A percentile compares a stretch with the other conserved stretches of the same genome.
These are phyloP conservation scores for Ochropacha duplaris DNA, from an alignment of 2,888 invertebrate genomes.

Conservation along the genomic window DNA sequence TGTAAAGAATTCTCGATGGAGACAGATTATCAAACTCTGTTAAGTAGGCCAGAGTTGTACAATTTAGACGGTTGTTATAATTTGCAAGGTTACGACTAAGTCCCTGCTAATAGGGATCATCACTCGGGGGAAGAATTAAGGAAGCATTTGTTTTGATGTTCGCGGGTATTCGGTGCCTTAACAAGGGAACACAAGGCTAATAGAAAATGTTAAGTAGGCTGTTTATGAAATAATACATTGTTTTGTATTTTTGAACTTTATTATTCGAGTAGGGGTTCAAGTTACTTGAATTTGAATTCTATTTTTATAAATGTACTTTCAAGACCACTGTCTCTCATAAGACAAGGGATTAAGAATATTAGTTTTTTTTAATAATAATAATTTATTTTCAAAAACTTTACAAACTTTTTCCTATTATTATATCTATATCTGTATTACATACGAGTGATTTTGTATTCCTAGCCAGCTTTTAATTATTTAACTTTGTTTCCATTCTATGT, in stretches of 20 bases:
- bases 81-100: constrained; percentile 79
- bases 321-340: too few species aligned
- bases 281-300: too few species aligned
- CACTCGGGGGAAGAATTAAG: constrained; percentile 72
- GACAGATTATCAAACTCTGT: constrained; percentile 73
- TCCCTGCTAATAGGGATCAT: constrained; percentile 80
- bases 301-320: too few species aligned
- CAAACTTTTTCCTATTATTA: too few species aligned
- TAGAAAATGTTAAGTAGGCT: constrained; percentile 32
- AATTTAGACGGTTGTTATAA: constrained; percentile 72
- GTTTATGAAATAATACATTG: constrained; percentile 12
- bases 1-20: constrained; percentile 21
- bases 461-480: too few species aligned
- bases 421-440: too few species aligned
- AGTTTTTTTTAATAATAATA: too few species aligned
- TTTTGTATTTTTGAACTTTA: not conserved
- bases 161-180: constrained; percentile 46
- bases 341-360: too few species aligned
- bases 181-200: constrained; percentile 44
- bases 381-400: too few species aligned
- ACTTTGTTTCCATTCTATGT: too few species aligned
- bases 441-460: too few species aligned
- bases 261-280: too few species aligned
- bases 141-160: constrained; percentile 79
- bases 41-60: constrained; percentile 57